Evolutionary conservation across 2,888 invertebrate species (phyloP), one percentile per base, ranked within the genome.

Genomic region (Eupithecia centaureata): DNA sequence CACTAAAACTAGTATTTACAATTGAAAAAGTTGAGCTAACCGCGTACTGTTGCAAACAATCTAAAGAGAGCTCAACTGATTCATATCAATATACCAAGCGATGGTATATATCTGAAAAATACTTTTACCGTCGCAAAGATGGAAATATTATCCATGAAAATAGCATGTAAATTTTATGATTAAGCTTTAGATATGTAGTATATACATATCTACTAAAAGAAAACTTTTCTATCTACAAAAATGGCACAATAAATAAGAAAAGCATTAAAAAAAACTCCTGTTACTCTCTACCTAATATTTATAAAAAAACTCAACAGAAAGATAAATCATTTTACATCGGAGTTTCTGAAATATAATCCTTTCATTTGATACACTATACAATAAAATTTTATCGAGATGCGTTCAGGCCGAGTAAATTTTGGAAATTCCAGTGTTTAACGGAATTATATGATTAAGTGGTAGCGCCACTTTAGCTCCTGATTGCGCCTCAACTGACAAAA

Each of bases 191-290:
- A 51, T 28, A 12, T 15, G n/a, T 5, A 15, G 27, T 52, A 28
- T 15, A 1, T 52, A 52, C 4, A 18, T 13, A 52, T 22, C 15
- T 5, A 38, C 12, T 18, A 59, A 22, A 30, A 52, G 30, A 64
- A 70, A 61, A 61, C 57, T 57, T 47, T 27, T 33, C 33, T 71
- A 71, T 72, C 51, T 74, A 74, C 74, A 74, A 71, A 52, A 71
- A 72, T 75, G 75, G 75, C 75, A 75, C 75, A 68, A 73, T 75
- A 75, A 67, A 72, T 70, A 73, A 66, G 52, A 63, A 38, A 61
- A 68, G 56, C 63, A 13, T 52, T 27, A 52, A 52, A 52, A 27
- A 7, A 27, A 13, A 1, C 5, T 5, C 0, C 2, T 52, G 2
- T 5, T 25, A 13, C 22, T 18, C 42, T 22, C 10, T 12, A 47